Evolutionary conservation across 2,113 vertebrate species (phyloP).

Genomic region (Myanophis thanlyinensis): DNA sequence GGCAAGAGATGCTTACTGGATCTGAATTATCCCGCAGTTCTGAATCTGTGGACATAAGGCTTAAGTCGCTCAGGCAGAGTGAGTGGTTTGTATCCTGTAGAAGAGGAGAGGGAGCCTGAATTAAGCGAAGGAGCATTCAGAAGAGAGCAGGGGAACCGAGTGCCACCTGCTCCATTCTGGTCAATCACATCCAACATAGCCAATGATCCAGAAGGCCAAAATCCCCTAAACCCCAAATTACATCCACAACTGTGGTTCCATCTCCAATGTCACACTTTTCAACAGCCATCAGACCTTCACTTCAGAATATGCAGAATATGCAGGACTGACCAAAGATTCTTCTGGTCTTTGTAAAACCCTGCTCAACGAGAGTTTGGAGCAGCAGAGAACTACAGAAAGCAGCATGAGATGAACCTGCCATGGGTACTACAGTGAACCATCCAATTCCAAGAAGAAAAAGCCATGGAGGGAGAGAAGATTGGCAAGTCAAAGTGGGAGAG

Average conservation of each 20-base stretch:
- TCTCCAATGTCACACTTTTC: neutral
- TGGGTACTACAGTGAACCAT: neutral
- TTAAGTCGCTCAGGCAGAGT: conserved; percentile 94
- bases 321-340: neutral
- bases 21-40: conserved; percentile 88
- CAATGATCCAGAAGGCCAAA: neutral
- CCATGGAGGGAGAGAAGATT: neutral
- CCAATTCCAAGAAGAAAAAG: neutral
- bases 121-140: neutral
- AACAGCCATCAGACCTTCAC: neutral
- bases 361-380: neutral
- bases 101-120: conserved; percentile 19
- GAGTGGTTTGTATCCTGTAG: conserved; percentile 94
- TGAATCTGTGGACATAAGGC: conserved; percentile 93
- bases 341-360: neutral
- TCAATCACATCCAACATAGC: neutral
- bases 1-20: conserved; percentile 76
- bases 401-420: neutral
- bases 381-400: neutral
- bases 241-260: neutral
- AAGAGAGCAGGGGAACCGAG: neutral
- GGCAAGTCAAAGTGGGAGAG: neutral
- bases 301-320: neutral
- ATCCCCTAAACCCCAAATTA: neutral
- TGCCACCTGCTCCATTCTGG: neutral